phyloP scores from a whole-genome alignment of 2,888 invertebrate genomes.

The Tetragonisca angustula region DNA sequence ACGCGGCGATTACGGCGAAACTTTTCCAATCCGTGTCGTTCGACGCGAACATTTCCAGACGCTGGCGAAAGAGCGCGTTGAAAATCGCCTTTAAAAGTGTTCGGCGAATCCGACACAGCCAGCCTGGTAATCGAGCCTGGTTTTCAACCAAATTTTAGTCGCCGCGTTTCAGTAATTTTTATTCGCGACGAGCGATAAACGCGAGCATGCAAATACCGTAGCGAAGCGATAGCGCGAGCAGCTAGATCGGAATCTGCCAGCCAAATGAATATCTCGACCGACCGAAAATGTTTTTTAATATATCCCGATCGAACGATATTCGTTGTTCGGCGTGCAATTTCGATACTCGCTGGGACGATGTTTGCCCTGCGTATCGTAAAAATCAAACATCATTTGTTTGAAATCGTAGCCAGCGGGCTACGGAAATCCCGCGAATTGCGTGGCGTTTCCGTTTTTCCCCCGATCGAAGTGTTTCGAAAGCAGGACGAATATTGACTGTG shows the following conservation, averaged over 20 bases:
- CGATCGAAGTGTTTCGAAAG: too few relatives aligned
- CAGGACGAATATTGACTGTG: too few relatives aligned
- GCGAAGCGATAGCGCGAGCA: too few relatives aligned
- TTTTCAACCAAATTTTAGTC: constrained; percentile 18
- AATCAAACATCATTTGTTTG: neutral
- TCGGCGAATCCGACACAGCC: neutral
- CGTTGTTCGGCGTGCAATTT: neutral
- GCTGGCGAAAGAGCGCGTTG: neutral
- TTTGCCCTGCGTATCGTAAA: neutral
- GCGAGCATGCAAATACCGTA: constrained; percentile 20
- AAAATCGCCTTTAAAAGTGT: constrained; percentile 10
- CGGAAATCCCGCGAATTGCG: neutral
- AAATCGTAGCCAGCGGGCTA: neutral
- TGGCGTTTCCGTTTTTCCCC: neutral
- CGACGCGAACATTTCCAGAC: neutral
- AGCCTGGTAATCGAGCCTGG: constrained; percentile 23
- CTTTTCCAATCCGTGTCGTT: neutral
- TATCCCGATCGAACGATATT: neutral
- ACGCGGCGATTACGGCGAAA: neutral
- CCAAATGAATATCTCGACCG: constrained; percentile 44
- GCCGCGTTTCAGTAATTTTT: constrained; percentile 12
- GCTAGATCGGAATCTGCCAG: neutral
- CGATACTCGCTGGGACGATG: too few relatives aligned
- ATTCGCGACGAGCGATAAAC: constrained; percentile 15
- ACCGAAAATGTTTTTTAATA: constrained; percentile 33